These are phyloP conservation scores for Setophaga coronata DNA, from an alignment of 2,113 vertebrate species.

Conservation along the genomic window DNA sequence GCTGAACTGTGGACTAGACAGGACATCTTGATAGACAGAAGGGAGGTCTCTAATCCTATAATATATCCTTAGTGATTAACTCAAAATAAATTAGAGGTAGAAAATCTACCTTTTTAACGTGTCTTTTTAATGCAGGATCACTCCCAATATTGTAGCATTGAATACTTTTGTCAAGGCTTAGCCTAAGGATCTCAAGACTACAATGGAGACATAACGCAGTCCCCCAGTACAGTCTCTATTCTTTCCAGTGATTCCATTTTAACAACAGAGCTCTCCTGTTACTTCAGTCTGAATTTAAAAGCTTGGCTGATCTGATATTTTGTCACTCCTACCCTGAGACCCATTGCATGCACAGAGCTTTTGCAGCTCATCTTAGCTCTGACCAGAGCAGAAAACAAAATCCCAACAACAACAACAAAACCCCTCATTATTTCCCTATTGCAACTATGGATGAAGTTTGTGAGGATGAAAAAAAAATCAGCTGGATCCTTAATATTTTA, in stretches of 20 bases:
- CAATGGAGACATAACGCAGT: not conserved
- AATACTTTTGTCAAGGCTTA: not conserved
- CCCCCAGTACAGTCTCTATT: not conserved
- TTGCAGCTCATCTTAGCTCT: not conserved
- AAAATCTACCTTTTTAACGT: not conserved
- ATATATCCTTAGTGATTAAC: conserved; percentile 16
- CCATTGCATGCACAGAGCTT: not conserved
- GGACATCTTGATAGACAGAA: conserved; percentile 25
- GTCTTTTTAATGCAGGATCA: not conserved
- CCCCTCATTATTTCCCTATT: not conserved
- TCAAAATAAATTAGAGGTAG: not conserved
- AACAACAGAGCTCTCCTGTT: not conserved
- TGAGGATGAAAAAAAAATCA: not conserved
- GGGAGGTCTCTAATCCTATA: not conserved
- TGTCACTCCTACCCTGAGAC: not conserved
- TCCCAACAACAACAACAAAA: not conserved
- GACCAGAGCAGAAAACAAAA: not conserved
- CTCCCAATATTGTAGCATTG: not conserved
- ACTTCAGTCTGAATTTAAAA: not conserved
- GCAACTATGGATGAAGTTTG: not conserved
- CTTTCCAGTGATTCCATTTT: not conserved
- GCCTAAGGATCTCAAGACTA: not conserved
- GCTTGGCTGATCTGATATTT: not conserved
- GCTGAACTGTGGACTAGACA: not conserved
- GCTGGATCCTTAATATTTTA: not conserved